phyloP scores from a whole-genome alignment of 1,140 invertebrate genomes.

The Drosophila funebris region DNA sequence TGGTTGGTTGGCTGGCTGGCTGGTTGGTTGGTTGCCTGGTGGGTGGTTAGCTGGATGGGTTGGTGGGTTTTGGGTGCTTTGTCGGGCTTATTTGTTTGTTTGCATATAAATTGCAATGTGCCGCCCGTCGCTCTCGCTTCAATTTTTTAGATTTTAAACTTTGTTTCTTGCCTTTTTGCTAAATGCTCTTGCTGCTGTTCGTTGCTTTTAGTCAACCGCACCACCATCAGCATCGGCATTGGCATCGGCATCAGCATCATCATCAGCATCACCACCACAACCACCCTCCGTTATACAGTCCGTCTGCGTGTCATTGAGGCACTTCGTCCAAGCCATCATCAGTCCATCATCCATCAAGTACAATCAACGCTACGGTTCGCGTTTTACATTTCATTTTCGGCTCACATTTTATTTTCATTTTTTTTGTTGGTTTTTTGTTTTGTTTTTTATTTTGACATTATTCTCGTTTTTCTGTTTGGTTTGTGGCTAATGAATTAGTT shows the following conservation, averaged over 20 bases:
- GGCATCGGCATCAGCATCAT: not conserved
- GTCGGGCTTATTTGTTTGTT: slow-evolving; percentile 71
- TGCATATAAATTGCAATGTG: slow-evolving; percentile 79
- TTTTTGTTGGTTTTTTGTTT: not conserved
- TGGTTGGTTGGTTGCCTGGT: slow-evolving; percentile 9
- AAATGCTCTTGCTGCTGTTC: slow-evolving; percentile 57
- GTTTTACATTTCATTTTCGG: slow-evolving; percentile 36
- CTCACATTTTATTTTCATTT: not conserved
- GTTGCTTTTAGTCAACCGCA: slow-evolving; percentile 4
- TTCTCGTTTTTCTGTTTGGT: not conserved
- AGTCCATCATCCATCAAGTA: slow-evolving; percentile 41
- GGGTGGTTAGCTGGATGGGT: slow-evolving; percentile 26
- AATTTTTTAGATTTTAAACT: slow-evolving; percentile 72
- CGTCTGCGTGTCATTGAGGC: not conserved
- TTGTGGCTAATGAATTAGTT: slow-evolving; percentile 40
- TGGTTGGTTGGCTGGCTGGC: slow-evolving; percentile 18
- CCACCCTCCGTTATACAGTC: not conserved
- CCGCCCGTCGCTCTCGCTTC: slow-evolving; percentile 30
- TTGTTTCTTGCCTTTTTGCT: slow-evolving; percentile 68
- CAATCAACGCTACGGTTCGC: slow-evolving; percentile 35
- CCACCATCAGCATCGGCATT: not conserved
- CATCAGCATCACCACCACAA: not conserved
- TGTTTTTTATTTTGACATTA: not conserved
- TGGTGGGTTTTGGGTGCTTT: slow-evolving; percentile 22
- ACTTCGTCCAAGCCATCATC: slow-evolving; percentile 13